Evolutionary conservation across 2,888 invertebrate genomes (phyloP), one percentile per base, ranked within the genome.

Genomic region (Apocheima hispidaria): DNA sequence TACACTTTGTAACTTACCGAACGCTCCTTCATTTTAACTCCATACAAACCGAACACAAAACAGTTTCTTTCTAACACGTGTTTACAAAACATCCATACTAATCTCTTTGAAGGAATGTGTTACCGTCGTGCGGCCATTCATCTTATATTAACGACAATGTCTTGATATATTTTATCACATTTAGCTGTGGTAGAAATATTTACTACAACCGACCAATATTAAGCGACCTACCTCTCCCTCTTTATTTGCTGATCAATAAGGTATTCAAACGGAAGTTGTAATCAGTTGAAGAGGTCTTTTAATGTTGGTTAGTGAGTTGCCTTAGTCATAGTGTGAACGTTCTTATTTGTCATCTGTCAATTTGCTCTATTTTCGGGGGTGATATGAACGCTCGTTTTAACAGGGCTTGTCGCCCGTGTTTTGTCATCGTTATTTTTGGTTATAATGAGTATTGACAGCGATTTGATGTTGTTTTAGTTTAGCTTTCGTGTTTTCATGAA

Each of bases 301-400:
- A 59, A 72, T 7, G 28, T 43, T 86, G 84, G 90, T 75, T 68
- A 54, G 44, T 55, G 59, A 70, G 70, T 70, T 82, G 77, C 79
- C 81, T 78, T 87, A 86, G 83, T 86, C 82, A 81, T 77, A 77
- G 89, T 90, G 90, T 86, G 89, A 91, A 90, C 88, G 85, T 81
- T 82, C 89, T 80, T 89, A 92, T 92, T 92, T 92, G 91, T 92
- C 92, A 92, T 88, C 89, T 91, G 92, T 92, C 92, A 91, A 91
- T 90, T 91, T 88, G 82, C 84, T 90, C 87, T 92, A 91, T 91
- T 91, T 90, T 79, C 40, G 78, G 88, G 88, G 78, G 85, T 85
- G 86, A 81, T 86, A 86, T 88, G 87, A 90, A 91, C 90, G 86
- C 83, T 86, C 66, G 54, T 51, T 58, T 60, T 54, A 64, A 67